These are phyloP conservation scores for Zoroaster sp. DNA, from an alignment of 53 echinoderm and acorn worm species.

Conservation along the genomic window DNA sequence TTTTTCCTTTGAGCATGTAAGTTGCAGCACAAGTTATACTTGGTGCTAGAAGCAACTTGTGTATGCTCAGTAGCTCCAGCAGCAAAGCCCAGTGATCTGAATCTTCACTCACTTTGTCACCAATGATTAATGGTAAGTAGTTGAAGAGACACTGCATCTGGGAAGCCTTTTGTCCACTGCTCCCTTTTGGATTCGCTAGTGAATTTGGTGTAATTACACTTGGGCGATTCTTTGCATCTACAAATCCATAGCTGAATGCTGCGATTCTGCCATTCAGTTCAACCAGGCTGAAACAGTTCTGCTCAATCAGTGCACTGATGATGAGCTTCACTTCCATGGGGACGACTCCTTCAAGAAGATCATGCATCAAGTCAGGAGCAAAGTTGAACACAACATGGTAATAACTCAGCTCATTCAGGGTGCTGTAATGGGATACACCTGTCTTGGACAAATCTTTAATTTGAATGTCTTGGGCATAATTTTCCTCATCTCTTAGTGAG, in stretches of 20 bases:
- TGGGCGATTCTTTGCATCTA: conserved; percentile 49
- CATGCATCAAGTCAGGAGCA: conserved; percentile 55
- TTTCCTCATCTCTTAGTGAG: neutral
- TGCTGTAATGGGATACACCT: conserved; percentile 1
- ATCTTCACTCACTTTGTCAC: conserved; percentile 28
- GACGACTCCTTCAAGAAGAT: conserved; percentile 47
- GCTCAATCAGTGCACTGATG: neutral
- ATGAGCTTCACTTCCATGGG: conserved; percentile 39
- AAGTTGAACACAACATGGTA: conserved; percentile 46
- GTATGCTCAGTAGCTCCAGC: conserved; percentile 28
- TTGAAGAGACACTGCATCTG: conserved; percentile 55
- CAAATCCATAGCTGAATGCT: conserved; percentile 56
- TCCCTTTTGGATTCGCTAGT: conserved; percentile 15
- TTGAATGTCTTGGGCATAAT: neutral
- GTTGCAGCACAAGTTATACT: conserved; percentile 44
- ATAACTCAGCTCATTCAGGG: conserved; percentile 34
- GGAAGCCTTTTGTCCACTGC: conserved; percentile 64
- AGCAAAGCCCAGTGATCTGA: conserved; percentile 39
- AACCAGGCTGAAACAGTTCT: neutral
- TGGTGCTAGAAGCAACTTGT: conserved; percentile 54
- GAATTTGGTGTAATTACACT: neutral
- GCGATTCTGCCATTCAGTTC: conserved; percentile 33
- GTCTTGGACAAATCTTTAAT: neutral
- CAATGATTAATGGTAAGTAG: conserved; percentile 62
- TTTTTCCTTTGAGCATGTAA: conserved; percentile 34